Conservation (phyloP, 2,797 vertebrate species). For the Neostethus bicornis region DNA sequence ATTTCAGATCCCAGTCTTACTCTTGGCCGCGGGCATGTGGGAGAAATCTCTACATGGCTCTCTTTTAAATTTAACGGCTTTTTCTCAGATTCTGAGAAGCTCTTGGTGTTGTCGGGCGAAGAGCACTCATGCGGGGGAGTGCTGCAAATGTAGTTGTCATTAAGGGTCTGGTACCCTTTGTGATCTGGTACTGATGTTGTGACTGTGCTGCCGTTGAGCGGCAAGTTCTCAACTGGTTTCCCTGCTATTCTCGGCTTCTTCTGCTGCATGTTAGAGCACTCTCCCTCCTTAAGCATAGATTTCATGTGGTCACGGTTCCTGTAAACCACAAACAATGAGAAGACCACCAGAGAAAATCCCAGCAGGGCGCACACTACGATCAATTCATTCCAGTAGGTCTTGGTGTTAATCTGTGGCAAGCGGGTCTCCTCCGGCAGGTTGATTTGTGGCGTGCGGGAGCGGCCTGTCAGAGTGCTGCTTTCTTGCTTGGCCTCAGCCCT, state of each 20-base stretch:
- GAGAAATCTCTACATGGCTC: constrained; percentile 90
- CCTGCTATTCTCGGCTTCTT: constrained; percentile 81
- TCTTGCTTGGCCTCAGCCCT: constrained; percentile 65
- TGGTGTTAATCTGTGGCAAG: constrained; percentile 77
- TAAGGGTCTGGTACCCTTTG: constrained; percentile 94
- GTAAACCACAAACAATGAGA: constrained; percentile 87
- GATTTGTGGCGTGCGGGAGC: constrained; percentile 56
- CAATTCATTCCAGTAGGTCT: constrained; percentile 95
- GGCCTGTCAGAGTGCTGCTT: constrained; percentile 62
- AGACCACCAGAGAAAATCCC: constrained; percentile 78
- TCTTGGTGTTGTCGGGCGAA: constrained; percentile 79
- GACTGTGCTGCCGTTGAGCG: constrained; percentile 85
- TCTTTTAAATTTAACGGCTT: constrained; percentile 87
- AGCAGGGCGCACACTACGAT: constrained; percentile 90
- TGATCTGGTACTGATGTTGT: constrained; percentile 82
- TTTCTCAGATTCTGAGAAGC: constrained; percentile 88
- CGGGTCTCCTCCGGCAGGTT: constrained; percentile 61
- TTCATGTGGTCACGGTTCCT: constrained; percentile 89
- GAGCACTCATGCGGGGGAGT: constrained; percentile 84
- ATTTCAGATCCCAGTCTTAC: constrained; percentile 96
- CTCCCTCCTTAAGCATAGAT: constrained; percentile 88
- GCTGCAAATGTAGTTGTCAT: constrained; percentile 88
- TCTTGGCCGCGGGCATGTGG: constrained; percentile 88
- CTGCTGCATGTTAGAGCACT: constrained; percentile 84
- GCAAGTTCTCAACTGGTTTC: constrained; percentile 86